Evolutionary conservation across 2,888 invertebrate species (phyloP).

Genomic region (Pollenia labialis): DNA sequence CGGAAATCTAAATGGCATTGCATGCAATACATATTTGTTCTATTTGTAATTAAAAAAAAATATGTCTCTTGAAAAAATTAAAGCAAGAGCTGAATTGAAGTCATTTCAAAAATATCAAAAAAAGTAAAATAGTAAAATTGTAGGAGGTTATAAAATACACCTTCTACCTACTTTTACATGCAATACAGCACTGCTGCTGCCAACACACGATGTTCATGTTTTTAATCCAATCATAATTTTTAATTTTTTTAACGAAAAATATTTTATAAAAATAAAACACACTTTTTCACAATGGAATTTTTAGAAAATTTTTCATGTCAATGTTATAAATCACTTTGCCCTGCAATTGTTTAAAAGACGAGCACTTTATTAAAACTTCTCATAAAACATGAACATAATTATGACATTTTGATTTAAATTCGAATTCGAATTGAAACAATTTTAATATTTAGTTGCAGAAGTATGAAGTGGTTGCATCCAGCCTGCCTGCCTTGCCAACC

Average conservation of each 20-base stretch:
- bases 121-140: conserved; percentile 36
- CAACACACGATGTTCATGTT: conserved; percentile 6
- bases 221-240: conserved; percentile 25
- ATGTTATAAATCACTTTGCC: conserved; percentile 56
- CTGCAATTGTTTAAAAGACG: conserved; percentile 15
- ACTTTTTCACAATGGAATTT: conserved; percentile 33
- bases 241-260: conserved; percentile 3
- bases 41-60: conserved; percentile 37
- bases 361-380: conserved; percentile 48
- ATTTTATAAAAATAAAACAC: not conserved
- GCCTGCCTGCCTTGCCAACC: no score
- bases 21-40: conserved; percentile 40
- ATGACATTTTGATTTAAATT: conserved; percentile 45
- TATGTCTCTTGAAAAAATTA: not conserved
- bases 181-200: not conserved
- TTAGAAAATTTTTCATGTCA: conserved; percentile 44
- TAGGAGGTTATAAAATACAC: conserved; percentile 40
- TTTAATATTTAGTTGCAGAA: conserved; percentile 15
- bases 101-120: not conserved
- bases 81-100: conserved; percentile 31
- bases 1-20: conserved; percentile 58
- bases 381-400: conserved; percentile 43
- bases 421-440: conserved; percentile 23
- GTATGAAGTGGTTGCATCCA: not conserved
- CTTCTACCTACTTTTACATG: conserved; percentile 23